phyloP scores from a whole-genome alignment of 2,113 vertebrate species.

The Terrapene triunguis region DNA sequence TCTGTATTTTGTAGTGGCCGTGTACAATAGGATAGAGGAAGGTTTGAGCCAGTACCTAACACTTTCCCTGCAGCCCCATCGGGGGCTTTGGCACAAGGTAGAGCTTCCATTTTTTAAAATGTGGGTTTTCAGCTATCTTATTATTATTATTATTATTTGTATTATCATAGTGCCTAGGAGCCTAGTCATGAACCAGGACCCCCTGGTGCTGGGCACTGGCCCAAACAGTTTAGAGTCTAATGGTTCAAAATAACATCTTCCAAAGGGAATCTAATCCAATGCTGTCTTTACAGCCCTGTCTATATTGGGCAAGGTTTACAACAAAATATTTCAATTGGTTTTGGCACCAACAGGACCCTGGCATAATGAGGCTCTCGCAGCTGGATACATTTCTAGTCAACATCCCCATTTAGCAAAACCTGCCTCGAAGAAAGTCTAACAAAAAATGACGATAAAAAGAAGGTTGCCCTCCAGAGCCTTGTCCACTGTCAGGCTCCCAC shows the following conservation, averaged over 20 bases:
- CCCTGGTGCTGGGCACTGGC: background rate
- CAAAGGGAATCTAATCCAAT: background rate
- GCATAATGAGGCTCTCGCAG: background rate
- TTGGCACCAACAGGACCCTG: background rate
- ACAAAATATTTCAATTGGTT: background rate
- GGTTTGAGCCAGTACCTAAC: too few relatives aligned
- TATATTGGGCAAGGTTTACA: background rate
- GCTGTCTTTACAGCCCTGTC: background rate
- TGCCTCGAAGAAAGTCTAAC: background rate
- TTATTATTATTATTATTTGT: too few relatives aligned
- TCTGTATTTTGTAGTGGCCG: too few relatives aligned
- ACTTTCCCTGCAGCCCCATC: too few relatives aligned
- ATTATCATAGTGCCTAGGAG: too few relatives aligned
- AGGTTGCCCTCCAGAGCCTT: background rate
- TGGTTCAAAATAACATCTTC: background rate
- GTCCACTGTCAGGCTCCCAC: background rate
- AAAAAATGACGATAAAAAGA: background rate
- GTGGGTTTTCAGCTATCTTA: too few relatives aligned
- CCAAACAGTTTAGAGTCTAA: background rate
- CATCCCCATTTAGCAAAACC: background rate
- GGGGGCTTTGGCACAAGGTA: too few relatives aligned
- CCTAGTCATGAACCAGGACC: background rate
- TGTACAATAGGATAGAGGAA: too few relatives aligned
- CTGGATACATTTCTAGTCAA: background rate
- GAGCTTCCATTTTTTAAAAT: too few relatives aligned